Percentiles rank a stretch among this genome's conserved stretches.
phyloP scores from a whole-genome alignment of 2,888 invertebrate genomes.

The Andrena marginata region DNA sequence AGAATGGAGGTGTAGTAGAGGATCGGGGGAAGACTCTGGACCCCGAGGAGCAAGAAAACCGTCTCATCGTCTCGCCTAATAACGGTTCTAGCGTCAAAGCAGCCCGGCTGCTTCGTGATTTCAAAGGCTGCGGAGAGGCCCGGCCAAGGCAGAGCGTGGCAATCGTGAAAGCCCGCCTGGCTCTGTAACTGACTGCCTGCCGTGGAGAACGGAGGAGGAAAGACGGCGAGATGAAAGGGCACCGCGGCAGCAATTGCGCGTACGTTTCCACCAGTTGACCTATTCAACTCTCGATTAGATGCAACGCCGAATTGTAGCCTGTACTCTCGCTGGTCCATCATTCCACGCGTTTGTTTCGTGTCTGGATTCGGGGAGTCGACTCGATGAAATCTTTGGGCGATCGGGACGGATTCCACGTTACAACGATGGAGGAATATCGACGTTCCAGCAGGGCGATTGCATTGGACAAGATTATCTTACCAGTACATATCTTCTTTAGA shows the following conservation, averaged over 20 bases:
- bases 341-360: slow-evolving; percentile 15
- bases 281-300: slow-evolving; percentile 68
- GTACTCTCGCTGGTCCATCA: slow-evolving; percentile 14
- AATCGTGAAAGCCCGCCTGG: slow-evolving; percentile 61
- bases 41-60: slow-evolving; percentile 59
- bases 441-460: too few species aligned
- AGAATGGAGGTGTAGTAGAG: slow-evolving; percentile 12
- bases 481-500: too few species aligned
- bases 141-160: slow-evolving; percentile 25
- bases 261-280: slow-evolving; percentile 68
- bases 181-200: not conserved
- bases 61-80: slow-evolving; percentile 68
- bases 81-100: slow-evolving; percentile 67
- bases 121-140: slow-evolving; percentile 55
- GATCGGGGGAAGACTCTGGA: slow-evolving; percentile 39
- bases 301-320: slow-evolving; percentile 61
- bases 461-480: too few species aligned
- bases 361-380: not conserved
- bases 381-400: not conserved
- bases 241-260: slow-evolving; percentile 67
- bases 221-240: slow-evolving; percentile 73
- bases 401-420: not conserved
- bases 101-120: slow-evolving; percentile 61
- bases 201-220: slow-evolving; percentile 20
- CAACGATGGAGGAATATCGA: too few species aligned